These are phyloP conservation scores for Phyllostomus hastatus DNA, from an alignment of 2,113 vertebrate genomes.

Conservation along the genomic window DNA sequence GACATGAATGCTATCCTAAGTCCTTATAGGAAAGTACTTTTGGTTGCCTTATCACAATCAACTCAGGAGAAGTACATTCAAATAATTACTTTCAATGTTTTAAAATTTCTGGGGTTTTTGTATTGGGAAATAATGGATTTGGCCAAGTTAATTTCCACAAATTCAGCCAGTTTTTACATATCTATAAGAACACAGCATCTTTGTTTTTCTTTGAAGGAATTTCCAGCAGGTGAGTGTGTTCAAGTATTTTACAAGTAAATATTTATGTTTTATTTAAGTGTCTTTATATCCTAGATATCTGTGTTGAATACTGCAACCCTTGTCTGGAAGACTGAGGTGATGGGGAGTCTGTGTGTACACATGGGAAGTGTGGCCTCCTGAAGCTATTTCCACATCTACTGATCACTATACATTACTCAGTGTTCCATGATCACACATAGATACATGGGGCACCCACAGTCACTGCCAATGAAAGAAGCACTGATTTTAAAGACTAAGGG, in stretches of 20 bases:
- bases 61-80: background rate
- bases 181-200: background rate
- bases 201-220: background rate
- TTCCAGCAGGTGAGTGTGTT: background rate
- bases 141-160: background rate
- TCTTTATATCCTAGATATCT: background rate
- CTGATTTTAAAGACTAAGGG: no score
- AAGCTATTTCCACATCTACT: background rate
- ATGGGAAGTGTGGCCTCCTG: background rate
- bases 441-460: background rate
- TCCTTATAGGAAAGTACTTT: background rate
- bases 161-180: background rate
- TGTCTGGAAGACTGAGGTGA: background rate
- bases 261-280: background rate
- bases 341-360: background rate
- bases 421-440: background rate
- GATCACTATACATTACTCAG: background rate
- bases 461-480: no score
- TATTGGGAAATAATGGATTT: background rate
- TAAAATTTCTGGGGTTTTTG: background rate
- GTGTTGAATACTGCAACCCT: background rate
- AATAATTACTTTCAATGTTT: background rate
- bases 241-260: background rate
- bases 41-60: background rate
- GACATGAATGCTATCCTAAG: background rate